Base-by-base conservation (phyloP, 2,113 vertebrate species). In the Pseudorhombus dupliciocellatus region DNA sequence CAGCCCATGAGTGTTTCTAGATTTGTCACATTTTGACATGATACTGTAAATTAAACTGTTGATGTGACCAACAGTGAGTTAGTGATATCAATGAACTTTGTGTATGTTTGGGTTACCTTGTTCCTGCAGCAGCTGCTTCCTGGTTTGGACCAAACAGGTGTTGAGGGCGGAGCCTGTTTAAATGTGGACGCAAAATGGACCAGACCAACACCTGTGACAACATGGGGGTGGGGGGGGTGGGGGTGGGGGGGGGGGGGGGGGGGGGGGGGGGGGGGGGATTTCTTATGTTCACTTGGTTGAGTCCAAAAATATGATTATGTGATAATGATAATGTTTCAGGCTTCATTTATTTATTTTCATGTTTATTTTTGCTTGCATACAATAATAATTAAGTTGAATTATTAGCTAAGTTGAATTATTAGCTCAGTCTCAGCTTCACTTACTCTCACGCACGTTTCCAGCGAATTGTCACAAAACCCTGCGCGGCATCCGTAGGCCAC, bases 401-500 rank as follows among this genome's bases (percentile, higher is more conserved):
- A 28, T 28, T 28, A 28, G n/a, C n/a, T n/a, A n/a, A n/a, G n/a
- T n/a, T n/a, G n/a, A n/a, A n/a, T n/a, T n/a, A n/a, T n/a, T 37
- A 6, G 34, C 34, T 40, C 37, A 4, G 37, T 2, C 37, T 12
- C 7, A 40, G 12, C 12, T 40, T 40, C 12, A 8, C 37, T 12
- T 40, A 4, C 10, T 34, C 31, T 31, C 31, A 8, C 1, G 31
- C 31, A 8, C 40, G 7, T 42, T 16, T n/a, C n/a, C 20, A 59
- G n/a, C 37, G 16, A 48, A 14, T 5, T 4, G 8, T 4, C 14
- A 16, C 40, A 42, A 14, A 22, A 28, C n/a, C 66, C 57, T 21
- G 4, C 18, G 34, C 56, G 85, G 85, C 81, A 66, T 2, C 85
- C 85, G 88, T 90, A 84, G 75, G 18, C 31, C 4, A 28, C n/a